Base-by-base conservation (phyloP, 2,888 invertebrate genomes). In the Nephrocerus scutellatus region DNA sequence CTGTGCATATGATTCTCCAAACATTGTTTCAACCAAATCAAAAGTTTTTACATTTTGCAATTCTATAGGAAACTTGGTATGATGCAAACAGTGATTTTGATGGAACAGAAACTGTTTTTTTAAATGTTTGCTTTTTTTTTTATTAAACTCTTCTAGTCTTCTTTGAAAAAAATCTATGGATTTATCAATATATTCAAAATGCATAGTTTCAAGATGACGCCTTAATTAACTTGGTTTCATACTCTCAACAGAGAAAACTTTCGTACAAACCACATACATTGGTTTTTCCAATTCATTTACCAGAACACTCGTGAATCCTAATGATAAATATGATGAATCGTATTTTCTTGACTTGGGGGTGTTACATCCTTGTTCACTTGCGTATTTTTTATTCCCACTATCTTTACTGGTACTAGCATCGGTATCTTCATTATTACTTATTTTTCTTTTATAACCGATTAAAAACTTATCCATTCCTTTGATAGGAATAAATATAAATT, bases 371-470 rank as follows among this genome's bases (percentile, higher is more conserved):
- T n/a, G 39, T 34, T 39, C 33, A 26, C 39, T 34, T 34, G 34
- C 24, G 34, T 34, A 34, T 34, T 24, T 34, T 34, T 30, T 24
- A 25, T 34, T 34, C 24, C 25, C 34, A 25, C 34, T 34, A 16
- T 34, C 34, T 34, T 19, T 43, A 37, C 42, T 42, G 31, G 22
- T 44, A 26, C 35, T 28, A 33, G 28, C 30, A 34, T 39, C 30
- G 19, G 38, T 32, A 32, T 41, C 29, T 39, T 46, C 36, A 40
- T 43, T 41, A 38, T 43, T 39, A 36, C 35, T 31, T 24, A 38
- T 35, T 43, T 43, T 43, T 46, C 25, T 44, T 43, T 49, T 48
- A 30, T 30, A 55, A 53, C 38, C 26, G 39, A 39, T 39, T 39
- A 39, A 33, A 39, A 39, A 32, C 39, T 39, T 39, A 39, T 39